phyloP scores from a whole-genome alignment of 2,113 vertebrate genomes.

The Crotalus horridus region DNA sequence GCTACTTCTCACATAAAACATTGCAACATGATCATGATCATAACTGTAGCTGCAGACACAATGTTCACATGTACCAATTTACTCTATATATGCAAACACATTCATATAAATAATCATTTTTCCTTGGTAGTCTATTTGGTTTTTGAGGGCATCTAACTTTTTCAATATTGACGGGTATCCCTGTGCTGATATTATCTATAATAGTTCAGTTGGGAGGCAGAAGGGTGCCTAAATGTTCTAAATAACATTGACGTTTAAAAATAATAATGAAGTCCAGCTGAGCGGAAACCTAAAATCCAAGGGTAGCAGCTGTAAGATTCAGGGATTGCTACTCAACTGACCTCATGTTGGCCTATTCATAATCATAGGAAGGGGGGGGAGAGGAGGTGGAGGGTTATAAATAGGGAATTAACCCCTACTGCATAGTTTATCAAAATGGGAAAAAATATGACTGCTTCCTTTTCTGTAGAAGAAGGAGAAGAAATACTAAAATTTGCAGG shows the following conservation, averaged over 20 bases:
- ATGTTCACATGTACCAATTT: background rate
- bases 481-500: background rate
- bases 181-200: background rate
- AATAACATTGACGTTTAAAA: slow-evolving; percentile 41
- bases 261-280: slow-evolving; percentile 28
- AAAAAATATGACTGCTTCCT: too few relatives aligned
- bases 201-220: background rate
- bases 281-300: slow-evolving; percentile 45
- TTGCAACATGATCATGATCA: background rate
- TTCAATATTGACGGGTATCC: background rate
- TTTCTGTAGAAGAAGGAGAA: background rate
- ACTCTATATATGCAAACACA: background rate
- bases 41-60: background rate
- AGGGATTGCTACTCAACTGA: background rate
- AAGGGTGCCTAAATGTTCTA: slow-evolving; percentile 20
- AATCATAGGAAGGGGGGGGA: background rate
- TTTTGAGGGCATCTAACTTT: background rate
- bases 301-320: slow-evolving; percentile 26
- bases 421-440: background rate
- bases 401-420: background rate
- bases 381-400: background rate
- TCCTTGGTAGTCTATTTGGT: background rate
- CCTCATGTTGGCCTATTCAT: background rate
- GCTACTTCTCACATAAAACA: background rate
- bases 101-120: background rate